Evolutionary conservation across 2,113 vertebrate species (phyloP).

Genomic region (Equus quagga): DNA sequence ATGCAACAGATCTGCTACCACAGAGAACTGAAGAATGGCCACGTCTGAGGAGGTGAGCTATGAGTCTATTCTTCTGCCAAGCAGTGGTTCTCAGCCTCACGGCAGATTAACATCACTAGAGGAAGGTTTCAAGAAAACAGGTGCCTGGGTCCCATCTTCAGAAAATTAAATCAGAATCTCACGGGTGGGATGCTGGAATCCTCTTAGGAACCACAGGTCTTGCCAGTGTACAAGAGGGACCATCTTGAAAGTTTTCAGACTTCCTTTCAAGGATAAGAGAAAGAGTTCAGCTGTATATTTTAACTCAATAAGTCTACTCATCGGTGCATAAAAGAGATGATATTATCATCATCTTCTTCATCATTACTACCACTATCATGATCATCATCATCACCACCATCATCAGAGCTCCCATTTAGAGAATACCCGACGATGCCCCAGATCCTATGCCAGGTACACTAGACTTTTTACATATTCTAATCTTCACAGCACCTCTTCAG

Average conservation of each 20-base stretch:
- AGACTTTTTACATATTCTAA: not conserved
- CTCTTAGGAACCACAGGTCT: not conserved
- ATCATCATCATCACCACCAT: not conserved
- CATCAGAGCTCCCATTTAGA: not conserved
- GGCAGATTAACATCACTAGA: not conserved
- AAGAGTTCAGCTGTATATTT: not conserved
- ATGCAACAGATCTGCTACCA: not conserved
- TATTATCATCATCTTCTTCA: not conserved
- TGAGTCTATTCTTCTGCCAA: not conserved
- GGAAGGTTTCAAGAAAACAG: not conserved
- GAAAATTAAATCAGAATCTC: conserved; percentile 33
- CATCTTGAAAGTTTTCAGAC: not conserved
- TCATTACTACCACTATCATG: not conserved
- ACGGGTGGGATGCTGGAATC: not conserved
- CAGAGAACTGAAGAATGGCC: not conserved
- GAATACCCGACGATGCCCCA: not conserved
- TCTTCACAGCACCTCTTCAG: not conserved
- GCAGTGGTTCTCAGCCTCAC: not conserved
- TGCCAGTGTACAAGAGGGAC: not conserved
- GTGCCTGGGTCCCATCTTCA: not conserved
- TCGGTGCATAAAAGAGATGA: not conserved
- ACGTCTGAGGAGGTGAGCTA: not conserved
- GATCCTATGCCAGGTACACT: not conserved
- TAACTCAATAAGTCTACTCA: not conserved
- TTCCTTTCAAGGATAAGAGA: not conserved